phyloP scores from a whole-genome alignment of 1,140 invertebrate genomes.

The Drosophila serrata region DNA sequence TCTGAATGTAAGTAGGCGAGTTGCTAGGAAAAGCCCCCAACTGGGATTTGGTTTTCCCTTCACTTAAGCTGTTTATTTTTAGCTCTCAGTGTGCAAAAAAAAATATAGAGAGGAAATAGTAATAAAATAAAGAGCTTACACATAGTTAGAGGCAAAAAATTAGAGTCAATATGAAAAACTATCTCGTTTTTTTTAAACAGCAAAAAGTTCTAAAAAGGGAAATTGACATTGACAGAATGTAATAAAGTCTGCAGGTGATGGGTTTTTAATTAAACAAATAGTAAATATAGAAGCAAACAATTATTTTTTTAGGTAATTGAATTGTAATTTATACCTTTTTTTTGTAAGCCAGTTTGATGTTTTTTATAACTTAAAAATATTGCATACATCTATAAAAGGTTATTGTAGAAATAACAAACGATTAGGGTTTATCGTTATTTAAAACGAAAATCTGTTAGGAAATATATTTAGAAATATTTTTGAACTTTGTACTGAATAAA shows the following conservation, averaged over 20 bases:
- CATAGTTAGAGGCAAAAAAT: constrained; percentile 1
- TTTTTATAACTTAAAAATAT: not conserved
- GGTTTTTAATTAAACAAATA: too few species aligned
- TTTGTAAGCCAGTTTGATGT: not conserved
- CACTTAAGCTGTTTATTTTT: constrained; percentile 44
- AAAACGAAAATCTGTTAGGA: not conserved
- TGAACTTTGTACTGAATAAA: not conserved
- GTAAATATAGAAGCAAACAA: not conserved
- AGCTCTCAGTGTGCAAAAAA: constrained; percentile 2
- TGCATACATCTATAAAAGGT: not conserved
- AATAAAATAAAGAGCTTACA: constrained; percentile 4
- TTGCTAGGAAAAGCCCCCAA: constrained; percentile 15
- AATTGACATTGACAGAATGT: not conserved
- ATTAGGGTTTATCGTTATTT: not conserved
- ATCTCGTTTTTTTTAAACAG: not conserved
- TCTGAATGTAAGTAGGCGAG: not conserved
- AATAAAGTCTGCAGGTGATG: not conserved
- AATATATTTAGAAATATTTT: not conserved
- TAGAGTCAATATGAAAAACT: not conserved
- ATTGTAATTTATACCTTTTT: too few species aligned
- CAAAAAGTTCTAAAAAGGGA: not conserved
- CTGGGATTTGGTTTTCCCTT: constrained; percentile 21
- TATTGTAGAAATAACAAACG: too few species aligned
- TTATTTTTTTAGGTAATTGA: not conserved
- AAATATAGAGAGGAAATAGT: not conserved